These are phyloP conservation scores for Antheraea pernyi DNA, from an alignment of 1,140 invertebrate genomes.

Conservation along the genomic window DNA sequence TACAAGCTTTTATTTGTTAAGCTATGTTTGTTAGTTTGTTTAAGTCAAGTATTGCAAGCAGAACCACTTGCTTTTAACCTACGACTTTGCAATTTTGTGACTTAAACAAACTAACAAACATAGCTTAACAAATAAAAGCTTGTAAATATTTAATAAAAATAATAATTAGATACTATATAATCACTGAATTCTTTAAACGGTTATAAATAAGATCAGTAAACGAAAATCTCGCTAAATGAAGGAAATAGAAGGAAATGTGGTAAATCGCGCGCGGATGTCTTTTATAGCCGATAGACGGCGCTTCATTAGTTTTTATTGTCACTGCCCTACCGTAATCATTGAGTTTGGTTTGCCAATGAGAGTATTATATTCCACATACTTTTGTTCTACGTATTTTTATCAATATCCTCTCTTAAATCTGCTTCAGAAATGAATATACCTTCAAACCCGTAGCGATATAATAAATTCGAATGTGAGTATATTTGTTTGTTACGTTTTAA, in stretches of 20 bases:
- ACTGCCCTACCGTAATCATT: conserved; percentile 20
- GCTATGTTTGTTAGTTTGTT: too few species aligned
- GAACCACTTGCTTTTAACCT: too few species aligned
- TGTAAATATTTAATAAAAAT: too few species aligned
- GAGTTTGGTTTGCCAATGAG: not conserved
- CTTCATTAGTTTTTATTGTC: conserved; percentile 63
- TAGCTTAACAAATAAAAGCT: too few species aligned
- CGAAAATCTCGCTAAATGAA: not conserved
- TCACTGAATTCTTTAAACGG: not conserved
- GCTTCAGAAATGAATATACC: too few species aligned
- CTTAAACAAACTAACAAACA: too few species aligned
- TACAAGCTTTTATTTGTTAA: too few species aligned
- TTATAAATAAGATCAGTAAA: not conserved
- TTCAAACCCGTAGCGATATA: too few species aligned
- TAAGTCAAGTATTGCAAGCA: too few species aligned
- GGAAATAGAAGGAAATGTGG: conserved; percentile 37
- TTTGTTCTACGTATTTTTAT: not conserved
- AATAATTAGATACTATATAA: not conserved
- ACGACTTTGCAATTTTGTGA: too few species aligned
- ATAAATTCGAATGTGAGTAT: too few species aligned
- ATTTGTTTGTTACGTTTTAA: too few species aligned
- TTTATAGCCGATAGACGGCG: conserved; percentile 55
- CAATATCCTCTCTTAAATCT: not conserved
- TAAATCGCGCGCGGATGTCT: conserved; percentile 49
- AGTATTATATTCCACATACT: not conserved